These are phyloP conservation scores for Cossypha dichroa DNA, from an alignment of 2,797 vertebrate species.

Conservation along the genomic window DNA sequence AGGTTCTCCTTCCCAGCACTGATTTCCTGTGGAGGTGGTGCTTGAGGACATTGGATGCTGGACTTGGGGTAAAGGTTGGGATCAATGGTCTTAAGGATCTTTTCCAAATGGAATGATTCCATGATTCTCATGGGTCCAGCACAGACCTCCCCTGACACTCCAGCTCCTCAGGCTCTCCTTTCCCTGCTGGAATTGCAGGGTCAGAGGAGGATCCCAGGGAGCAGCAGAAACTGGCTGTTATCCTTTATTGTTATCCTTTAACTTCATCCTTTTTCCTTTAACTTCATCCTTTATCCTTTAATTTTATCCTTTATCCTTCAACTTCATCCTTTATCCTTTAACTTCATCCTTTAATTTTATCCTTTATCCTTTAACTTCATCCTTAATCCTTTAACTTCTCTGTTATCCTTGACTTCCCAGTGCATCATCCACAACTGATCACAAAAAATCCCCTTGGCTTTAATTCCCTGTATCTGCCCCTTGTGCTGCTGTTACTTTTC, in stretches of 20 bases:
- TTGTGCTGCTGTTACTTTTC: neutral
- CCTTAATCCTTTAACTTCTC: neutral
- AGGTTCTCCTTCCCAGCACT: neutral
- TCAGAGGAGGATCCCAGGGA: neutral
- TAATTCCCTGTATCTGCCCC: neutral
- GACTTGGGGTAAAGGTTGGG: neutral
- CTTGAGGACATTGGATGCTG: accelerated
- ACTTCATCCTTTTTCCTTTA: neutral
- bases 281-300: neutral
- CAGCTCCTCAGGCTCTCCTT: neutral
- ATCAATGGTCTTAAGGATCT: neutral
- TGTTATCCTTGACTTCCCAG: neutral
- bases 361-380: no score
- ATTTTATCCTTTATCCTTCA: neutral
- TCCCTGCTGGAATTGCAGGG: neutral
- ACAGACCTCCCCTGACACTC: neutral
- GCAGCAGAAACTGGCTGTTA: neutral
- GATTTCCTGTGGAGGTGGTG: accelerated
- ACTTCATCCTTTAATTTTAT: neutral
- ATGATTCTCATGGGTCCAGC: neutral
- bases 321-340: neutral
- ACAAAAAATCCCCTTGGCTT: neutral
- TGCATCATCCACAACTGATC: accelerated
- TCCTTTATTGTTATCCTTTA: neutral
- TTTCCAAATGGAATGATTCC: neutral